phyloP scores from a whole-genome alignment of 2,113 vertebrate species.

The Chauna torquata region DNA sequence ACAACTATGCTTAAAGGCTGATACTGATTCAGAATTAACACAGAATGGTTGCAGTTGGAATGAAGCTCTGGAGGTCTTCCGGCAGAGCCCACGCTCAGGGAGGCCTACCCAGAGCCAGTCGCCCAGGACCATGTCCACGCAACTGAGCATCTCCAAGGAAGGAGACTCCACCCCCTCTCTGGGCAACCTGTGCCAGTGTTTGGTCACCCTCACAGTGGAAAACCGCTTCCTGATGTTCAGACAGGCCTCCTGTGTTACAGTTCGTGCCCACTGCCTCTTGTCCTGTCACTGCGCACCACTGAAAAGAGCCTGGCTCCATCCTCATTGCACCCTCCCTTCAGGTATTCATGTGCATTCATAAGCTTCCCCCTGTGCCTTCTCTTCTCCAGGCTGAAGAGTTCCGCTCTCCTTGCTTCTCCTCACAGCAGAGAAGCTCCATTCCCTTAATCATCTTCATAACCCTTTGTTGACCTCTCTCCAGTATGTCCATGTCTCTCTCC shows the following conservation, averaged over 20 bases:
- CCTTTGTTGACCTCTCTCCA: too few species aligned
- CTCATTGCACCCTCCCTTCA: not conserved
- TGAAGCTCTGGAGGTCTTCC: not conserved
- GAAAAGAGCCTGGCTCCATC: not conserved
- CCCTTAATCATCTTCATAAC: too few species aligned
- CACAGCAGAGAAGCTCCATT: too few species aligned
- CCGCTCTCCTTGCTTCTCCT: too few species aligned
- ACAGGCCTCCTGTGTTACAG: too few species aligned
- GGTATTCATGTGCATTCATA: not conserved
- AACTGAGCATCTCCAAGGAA: not conserved
- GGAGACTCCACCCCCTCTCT: not conserved
- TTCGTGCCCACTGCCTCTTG: not conserved
- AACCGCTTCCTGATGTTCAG: too few species aligned
- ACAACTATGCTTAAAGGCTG: not conserved
- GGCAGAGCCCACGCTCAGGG: not conserved
- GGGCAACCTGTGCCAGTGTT: not conserved
- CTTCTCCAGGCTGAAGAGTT: too few species aligned
- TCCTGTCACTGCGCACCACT: not conserved
- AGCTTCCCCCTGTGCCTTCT: not conserved
- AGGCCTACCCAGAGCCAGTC: not conserved
- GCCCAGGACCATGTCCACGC: not conserved
- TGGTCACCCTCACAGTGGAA: not conserved
- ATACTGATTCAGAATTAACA: not conserved
- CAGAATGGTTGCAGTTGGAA: not conserved
- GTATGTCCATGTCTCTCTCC: too few species aligned